Conservation (phyloP, 2,888 invertebrate species). For the Eremobia ochroleuca region DNA sequence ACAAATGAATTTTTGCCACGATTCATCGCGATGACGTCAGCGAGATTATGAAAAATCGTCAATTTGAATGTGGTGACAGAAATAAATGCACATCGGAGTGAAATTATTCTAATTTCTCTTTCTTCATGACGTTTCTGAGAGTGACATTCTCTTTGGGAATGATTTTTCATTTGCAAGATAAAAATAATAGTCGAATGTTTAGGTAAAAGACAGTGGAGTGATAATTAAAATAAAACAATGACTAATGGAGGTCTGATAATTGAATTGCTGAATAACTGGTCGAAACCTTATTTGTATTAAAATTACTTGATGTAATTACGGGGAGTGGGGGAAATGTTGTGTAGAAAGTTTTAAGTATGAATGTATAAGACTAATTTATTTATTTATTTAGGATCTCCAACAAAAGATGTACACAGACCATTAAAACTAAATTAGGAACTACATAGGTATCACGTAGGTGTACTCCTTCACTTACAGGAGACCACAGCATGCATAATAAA, state of each 20-base stretch:
- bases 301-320: not conserved
- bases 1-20: constrained; percentile 42
- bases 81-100: constrained; percentile 55
- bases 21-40: constrained; percentile 53
- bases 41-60: constrained; percentile 55
- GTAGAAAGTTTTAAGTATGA: not conserved
- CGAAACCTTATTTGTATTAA: not conserved
- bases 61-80: constrained; percentile 61
- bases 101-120: constrained; percentile 46
- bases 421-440: no score
- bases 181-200: not conserved
- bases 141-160: constrained; percentile 10
- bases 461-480: no score
- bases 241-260: not conserved
- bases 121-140: constrained; percentile 24
- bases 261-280: not conserved
- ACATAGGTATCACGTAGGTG: no score
- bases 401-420: no score
- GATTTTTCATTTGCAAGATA: constrained; percentile 7
- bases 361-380: no score
- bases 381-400: no score
- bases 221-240: not conserved
- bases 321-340: not conserved
- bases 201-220: not conserved
- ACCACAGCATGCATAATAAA: no score